A percentile compares a stretch with the other conserved stretches of the same genome.
Conservation (phyloP, 2,888 invertebrate genomes). For the Melolontha melolontha region DNA sequence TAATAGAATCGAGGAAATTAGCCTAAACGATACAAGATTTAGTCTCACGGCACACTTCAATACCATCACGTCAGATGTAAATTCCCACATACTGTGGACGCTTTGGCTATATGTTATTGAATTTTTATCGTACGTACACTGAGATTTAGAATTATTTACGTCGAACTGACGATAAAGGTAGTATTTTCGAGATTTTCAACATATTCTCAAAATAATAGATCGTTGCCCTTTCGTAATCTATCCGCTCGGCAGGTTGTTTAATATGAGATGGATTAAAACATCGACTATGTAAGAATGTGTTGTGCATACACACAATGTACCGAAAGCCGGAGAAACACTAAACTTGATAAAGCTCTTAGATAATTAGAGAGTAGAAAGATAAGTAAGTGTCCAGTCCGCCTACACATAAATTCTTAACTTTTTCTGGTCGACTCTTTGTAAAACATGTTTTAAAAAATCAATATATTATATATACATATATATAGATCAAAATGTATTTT, state of each 20-base stretch:
- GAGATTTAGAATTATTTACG: slow-evolving; percentile 36
- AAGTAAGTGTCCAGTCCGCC: slow-evolving; percentile 59
- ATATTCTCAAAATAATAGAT: slow-evolving; percentile 49
- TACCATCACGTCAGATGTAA: slow-evolving; percentile 21
- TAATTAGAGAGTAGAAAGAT: slow-evolving; percentile 63
- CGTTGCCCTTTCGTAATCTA: slow-evolving; percentile 55
- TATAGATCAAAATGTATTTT: slow-evolving; percentile 10
- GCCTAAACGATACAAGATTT: slow-evolving; percentile 39
- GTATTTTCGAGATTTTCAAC: slow-evolving; percentile 49
- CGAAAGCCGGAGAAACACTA: slow-evolving; percentile 57
- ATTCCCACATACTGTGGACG: slow-evolving; percentile 37
- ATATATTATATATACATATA: slow-evolving; percentile 22
- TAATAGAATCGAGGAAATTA: slow-evolving; percentile 42
- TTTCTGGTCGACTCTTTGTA: slow-evolving; percentile 41
- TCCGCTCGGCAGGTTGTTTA: slow-evolving; percentile 52
- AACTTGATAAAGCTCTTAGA: slow-evolving; percentile 62
- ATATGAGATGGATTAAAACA: slow-evolving; percentile 54
- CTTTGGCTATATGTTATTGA: slow-evolving; percentile 41
- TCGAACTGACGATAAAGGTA: slow-evolving; percentile 41
- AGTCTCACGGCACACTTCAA: slow-evolving; percentile 32
- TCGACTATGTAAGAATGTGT: slow-evolving; percentile 52
- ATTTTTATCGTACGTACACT: slow-evolving; percentile 37
- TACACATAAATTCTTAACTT: slow-evolving; percentile 52
- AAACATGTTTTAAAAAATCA: slow-evolving; percentile 40
- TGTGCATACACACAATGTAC: slow-evolving; percentile 53